Percentiles rank a stretch among this genome's conserved stretches.
These are phyloP conservation scores for Rhogogaster chlorosoma DNA, from an alignment of 2,888 invertebrate genomes.

Conservation along the genomic window DNA sequence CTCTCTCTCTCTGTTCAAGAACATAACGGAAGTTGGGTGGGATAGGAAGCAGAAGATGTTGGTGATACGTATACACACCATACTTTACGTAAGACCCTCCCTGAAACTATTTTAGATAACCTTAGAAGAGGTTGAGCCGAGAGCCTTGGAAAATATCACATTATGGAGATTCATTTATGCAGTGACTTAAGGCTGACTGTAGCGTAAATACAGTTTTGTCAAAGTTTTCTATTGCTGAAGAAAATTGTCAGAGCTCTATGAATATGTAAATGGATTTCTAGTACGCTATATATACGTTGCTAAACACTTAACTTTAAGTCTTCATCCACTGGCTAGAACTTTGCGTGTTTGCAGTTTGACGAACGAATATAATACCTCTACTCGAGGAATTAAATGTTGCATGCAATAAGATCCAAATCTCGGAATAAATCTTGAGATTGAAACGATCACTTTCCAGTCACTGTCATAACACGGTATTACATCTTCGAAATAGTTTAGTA, in stretches of 20 bases:
- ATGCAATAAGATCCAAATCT: neutral
- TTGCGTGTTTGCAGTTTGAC: neutral
- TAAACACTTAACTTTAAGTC: neutral
- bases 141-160: constrained; percentile 6
- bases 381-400: neutral
- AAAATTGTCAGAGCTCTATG: constrained; percentile 29
- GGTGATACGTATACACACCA: constrained; percentile 29
- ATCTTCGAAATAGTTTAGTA: constrained; percentile 10
- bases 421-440: neutral
- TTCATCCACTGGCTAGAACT: neutral
- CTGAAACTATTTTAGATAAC: constrained; percentile 44
- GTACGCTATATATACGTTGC: neutral
- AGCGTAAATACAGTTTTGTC: constrained; percentile 13
- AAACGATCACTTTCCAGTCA: constrained; percentile 30
- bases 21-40: constrained; percentile 4
- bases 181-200: constrained; percentile 10
- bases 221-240: constrained; percentile 25
- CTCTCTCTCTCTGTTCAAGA: neutral
- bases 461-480: neutral
- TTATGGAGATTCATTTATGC: constrained; percentile 43
- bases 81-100: neutral
- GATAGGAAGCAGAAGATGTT: constrained; percentile 20
- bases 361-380: neutral
- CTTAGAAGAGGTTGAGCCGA: neutral
- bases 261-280: constrained; percentile 43